Conservation (phyloP, 2,113 vertebrate species). For the Ptychochromis oligacanthus region DNA sequence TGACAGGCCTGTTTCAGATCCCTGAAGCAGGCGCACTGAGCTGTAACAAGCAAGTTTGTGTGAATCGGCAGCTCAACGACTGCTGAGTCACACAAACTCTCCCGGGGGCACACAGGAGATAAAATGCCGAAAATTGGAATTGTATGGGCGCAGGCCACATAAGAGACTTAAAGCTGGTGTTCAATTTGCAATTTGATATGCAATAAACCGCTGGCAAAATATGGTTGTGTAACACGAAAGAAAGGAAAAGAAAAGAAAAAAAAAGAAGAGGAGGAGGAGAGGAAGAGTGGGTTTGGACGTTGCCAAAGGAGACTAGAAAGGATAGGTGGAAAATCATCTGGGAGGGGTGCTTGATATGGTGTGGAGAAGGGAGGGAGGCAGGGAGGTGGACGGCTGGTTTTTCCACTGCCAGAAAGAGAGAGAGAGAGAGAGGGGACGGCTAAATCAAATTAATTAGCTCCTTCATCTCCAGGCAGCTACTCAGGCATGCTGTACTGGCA, state of each 20-base stretch:
- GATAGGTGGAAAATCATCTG: conserved; percentile 82
- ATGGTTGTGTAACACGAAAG: conserved; percentile 45
- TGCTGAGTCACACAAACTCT: conserved; percentile 60
- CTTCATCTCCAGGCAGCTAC: conserved; percentile 84
- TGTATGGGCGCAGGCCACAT: not conserved
- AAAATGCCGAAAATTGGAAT: conserved; percentile 9
- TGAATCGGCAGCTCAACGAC: conserved; percentile 23
- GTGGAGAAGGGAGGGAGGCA: conserved; percentile 38
- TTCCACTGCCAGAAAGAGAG: conserved; percentile 79
- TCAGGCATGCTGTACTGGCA: conserved; percentile 79
- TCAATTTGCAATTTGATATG: conserved; percentile 25
- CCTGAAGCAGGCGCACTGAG: conserved; percentile 15
- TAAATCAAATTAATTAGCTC: conserved; percentile 88
- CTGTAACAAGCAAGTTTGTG: conserved; percentile 43
- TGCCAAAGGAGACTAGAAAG: conserved; percentile 78
- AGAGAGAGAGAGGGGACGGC: conserved; percentile 54
- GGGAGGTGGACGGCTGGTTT: conserved; percentile 67
- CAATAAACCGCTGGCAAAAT: conserved; percentile 28
- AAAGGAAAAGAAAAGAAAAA: not conserved
- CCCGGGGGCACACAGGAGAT: conserved; percentile 16
- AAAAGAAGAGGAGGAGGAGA: conserved; percentile 21
- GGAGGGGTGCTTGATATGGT: conserved; percentile 78
- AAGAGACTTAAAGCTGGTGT: conserved; percentile 3
- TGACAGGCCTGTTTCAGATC: conserved; percentile 26
- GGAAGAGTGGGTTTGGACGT: conserved; percentile 39